Evolutionary conservation across 2,797 vertebrate species (phyloP), one percentile per base, ranked within the genome.

Genomic region (Danionella dracula): DNA sequence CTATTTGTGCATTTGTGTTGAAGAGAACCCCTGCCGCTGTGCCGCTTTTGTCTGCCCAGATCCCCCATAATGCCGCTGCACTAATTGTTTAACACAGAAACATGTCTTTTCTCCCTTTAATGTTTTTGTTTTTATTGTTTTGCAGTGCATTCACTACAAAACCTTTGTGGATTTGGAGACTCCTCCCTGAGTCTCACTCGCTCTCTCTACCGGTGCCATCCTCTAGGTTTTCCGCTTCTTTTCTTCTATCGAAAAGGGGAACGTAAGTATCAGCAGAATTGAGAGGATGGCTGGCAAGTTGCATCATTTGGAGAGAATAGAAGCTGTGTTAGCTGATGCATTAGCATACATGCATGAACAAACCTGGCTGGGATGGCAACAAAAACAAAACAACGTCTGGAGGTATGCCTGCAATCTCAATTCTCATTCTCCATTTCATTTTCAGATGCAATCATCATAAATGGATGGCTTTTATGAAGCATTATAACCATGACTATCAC

Each of bases 51-150:
- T 88, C 76, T 79, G 69, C 5, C 71, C 81, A 83, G 83, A 89
- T 88, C 85, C 78, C 61, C 85, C 83, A 84, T 85, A 90, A 89
- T 83, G 81, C 86, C 75, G 86, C 86, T 81, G 82, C 85, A 77
- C 88, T 89, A 89, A 90, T 89, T 87, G 85, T 88, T 89, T 84
- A 88, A 89, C 88, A 88, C 87, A 87, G 86, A 89, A 88, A 88
- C 86, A 84, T 79, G 71, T 83, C 84, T 88, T 86, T 87, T 89
- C 86, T 86, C 86, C 76, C 79, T 87, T 84, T 84, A 86, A 85
- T 84, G 81, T 84, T 88, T 89, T 87, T 86, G 85, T 89, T 85
- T 84, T 84, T 83, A 88, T 89, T 88, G 87, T 89, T 75, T 67
- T 65, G 11, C 38, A 16, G 74, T 82, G 85, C 84, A 85, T 89